Base-by-base conservation (phyloP, 2,113 vertebrate genomes). In the Semnornis frantzii region DNA sequence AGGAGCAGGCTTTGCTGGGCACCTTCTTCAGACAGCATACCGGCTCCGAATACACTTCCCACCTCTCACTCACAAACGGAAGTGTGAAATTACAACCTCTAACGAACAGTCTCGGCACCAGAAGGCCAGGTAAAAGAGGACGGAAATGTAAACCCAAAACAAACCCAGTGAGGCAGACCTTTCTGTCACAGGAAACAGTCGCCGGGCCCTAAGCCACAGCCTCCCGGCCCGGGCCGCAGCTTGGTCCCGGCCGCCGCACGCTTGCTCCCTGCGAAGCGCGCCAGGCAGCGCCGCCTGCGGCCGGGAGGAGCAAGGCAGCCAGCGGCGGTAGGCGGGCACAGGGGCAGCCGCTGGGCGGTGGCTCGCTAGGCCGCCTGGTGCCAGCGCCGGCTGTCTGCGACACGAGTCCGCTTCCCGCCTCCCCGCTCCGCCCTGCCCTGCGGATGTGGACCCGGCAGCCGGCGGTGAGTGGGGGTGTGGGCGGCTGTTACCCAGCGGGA, bases 401-500 rank as follows among this genome's bases (percentile, higher is more conserved):
- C 12, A 16, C 9, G 20, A 2, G 25, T 15, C 64, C 10, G 70
- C 18, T 9, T 9, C 3, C 25, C 14, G 37, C 10, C 31, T 9
- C 12, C 3, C 30, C 18, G 37, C 10, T 25, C 52, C 12, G 28
- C 42, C 68, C n/a, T 3, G 33, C 89, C 85, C 71, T 20, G 68
- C 72, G 33, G 95, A 94, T 90, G 84, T 77, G 92, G 86, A 96
- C 57, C 73, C 65, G 71, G 34, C 75, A n/a, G n/a, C 80, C 11
- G 31, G 75, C 69, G 15, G 97, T 97, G 95, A 97, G 90, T 96
- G 68, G 69, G 55, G 75, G 15, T 52, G 65, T 2, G 77, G 66
- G 50, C 23, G 63, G 21, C 15, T 12, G 70, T 17, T 15, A 3
- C 20, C 4, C n/a, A 4, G 25, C 25, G 25, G 42, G 55, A 57